Conservation (phyloP, 2,888 invertebrate species). For the Temnothorax rugatulus region DNA sequence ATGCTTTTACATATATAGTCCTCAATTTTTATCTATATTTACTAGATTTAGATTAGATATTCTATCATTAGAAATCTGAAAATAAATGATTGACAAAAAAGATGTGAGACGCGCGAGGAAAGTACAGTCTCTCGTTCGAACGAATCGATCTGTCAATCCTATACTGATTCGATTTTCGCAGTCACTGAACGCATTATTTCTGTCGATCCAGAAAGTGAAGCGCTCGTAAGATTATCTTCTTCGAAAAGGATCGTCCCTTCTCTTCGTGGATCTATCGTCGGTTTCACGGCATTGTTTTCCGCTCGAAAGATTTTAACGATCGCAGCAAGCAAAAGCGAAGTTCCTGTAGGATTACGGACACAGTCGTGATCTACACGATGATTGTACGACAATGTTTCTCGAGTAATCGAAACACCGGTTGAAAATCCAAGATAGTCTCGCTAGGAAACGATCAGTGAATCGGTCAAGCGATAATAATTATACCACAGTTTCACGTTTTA, state of each 20-base stretch:
- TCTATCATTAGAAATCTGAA: neutral
- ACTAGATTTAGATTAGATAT: neutral
- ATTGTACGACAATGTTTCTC: constrained; percentile 12
- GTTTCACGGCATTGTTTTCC: constrained; percentile 71
- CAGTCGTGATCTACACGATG: neutral
- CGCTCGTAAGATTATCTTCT: neutral
- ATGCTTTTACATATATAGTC: neutral
- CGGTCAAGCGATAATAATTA: neutral
- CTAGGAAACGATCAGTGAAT: neutral
- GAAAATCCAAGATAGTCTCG: neutral
- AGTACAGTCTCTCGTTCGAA: neutral
- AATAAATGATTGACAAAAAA: neutral
- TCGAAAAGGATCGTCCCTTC: constrained; percentile 22
- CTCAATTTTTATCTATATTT: neutral
- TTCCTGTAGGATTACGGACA: neutral
- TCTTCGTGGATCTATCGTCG: constrained; percentile 70
- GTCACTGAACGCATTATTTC: constrained; percentile 7
- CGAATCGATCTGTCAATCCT: neutral
- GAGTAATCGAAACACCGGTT: neutral
- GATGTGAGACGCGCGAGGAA: neutral
- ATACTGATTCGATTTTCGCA: neutral
- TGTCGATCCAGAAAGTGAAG: constrained; percentile 1
- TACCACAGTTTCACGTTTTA: neutral
- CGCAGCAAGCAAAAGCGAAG: constrained; percentile 29
- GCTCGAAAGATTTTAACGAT: constrained; percentile 73